Base-by-base conservation (phyloP, 2,888 invertebrate species). In the Slavum lentiscoides region DNA sequence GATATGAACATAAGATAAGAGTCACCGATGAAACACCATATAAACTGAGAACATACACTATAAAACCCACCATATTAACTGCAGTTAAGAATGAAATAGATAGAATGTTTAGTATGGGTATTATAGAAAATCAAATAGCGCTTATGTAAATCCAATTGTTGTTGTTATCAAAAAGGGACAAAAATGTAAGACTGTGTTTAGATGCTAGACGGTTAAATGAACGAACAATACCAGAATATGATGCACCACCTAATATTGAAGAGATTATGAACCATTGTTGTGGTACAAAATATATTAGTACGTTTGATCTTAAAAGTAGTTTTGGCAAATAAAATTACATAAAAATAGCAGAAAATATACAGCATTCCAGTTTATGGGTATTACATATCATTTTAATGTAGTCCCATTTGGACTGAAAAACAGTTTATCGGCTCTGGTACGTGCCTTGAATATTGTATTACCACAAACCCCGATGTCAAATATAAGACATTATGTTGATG, bases 141-240 rank as follows among this genome's bases (percentile, higher is more conserved):
- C 59, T n/a, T 59, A 21, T 59, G 21, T 59, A n/a, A 59, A 59
- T 21, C 59, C 59, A 59, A 59, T 59, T n/a, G 59, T 59, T 7
- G 59, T 59, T 59, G 21, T 59, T 19, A 59, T 59, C 6, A 59
- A 59, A 21, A 59, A 59, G 21, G 21, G 21, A 59, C 13, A 21
- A 21, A 59, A 59, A 21, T 59, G 21, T 59, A 7, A 59, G 59
- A 13, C 13, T 59, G 59, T 59, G 59, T 59, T 59, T 59, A 59
- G 59, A 59, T 21, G 59, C 59, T 19, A 59, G 59, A 21, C n/a
- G 21, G 13, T 59, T 59, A 21, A 59, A 59, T 59, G 59, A 59
- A 13, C n/a, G 21, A 59, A 59, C 59, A 21, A 59, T 59, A 59
- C 59, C n/a, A 59, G 59, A 59, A 59, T 59, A 59, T 59, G 59